Percentiles rank a stretch among this genome's conserved stretches.
These are phyloP conservation scores for Pelodiscus sinensis DNA, from an alignment of 2,113 vertebrate species.

Conservation along the genomic window DNA sequence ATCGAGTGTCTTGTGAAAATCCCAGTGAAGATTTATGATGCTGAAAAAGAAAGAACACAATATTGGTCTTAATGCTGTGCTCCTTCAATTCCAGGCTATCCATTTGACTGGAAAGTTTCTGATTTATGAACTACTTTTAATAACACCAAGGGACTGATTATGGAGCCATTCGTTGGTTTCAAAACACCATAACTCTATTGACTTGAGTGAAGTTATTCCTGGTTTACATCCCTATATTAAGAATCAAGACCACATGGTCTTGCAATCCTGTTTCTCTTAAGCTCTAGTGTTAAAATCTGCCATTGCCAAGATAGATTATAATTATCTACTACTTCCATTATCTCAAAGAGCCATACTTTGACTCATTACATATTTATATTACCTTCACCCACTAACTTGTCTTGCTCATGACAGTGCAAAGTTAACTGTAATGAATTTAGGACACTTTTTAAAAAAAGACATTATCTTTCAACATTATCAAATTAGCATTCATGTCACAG, in stretches of 20 bases:
- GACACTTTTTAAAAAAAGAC: neutral
- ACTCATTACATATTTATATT: neutral
- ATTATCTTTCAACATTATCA: neutral
- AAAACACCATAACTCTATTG: neutral
- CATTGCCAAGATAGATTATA: constrained; percentile 46
- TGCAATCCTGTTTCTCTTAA: constrained; percentile 25
- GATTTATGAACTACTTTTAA: neutral
- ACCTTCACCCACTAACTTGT: neutral
- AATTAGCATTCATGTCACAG: neutral
- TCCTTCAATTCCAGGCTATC: neutral
- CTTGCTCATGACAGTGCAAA: neutral
- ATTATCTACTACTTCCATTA: neutral
- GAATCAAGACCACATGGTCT: neutral
- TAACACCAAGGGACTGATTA: neutral
- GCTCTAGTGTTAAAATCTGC: constrained; percentile 37
- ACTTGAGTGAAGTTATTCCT: neutral
- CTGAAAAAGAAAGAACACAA: constrained; percentile 1
- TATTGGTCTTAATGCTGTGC: neutral
- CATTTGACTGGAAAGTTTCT: neutral
- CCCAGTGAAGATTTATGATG: constrained; percentile 7
- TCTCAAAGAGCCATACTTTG: neutral
- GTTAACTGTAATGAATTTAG: neutral
- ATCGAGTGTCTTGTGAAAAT: constrained; percentile 36
- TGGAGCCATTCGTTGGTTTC: constrained; percentile 5
- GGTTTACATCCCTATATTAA: neutral